These are phyloP conservation scores for Sinotaia quadrata DNA, from an alignment of 2,888 invertebrate genomes.

Conservation along the genomic window DNA sequence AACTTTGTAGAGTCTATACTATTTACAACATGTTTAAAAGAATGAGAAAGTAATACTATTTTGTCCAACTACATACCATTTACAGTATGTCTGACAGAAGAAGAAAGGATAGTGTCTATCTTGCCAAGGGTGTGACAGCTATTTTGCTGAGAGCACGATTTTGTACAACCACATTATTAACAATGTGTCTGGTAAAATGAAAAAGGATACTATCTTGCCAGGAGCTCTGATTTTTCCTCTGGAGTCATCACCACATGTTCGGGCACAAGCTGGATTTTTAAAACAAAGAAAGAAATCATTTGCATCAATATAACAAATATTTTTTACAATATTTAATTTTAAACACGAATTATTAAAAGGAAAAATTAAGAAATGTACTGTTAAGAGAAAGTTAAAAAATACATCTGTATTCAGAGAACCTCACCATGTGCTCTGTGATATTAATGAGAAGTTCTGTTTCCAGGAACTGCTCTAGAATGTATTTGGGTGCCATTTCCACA, in stretches of 20 bases:
- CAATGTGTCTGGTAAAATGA: no score
- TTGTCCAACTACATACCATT: no score
- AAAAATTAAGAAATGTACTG: no score
- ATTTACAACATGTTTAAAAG: no score
- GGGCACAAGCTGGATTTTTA: constrained; percentile 92
- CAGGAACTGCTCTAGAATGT: constrained; percentile 92
- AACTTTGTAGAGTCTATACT: no score
- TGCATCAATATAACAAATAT: neutral
- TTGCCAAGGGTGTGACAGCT: no score
- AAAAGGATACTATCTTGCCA: constrained; percentile 88
- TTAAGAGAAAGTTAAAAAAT: neutral
- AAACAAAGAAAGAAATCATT: no score
- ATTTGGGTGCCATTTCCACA: constrained; percentile 99
- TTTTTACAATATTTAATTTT: no score
- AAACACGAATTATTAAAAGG: no score
- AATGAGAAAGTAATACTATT: no score
- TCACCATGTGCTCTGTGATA: constrained; percentile 93
- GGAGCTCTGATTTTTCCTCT: constrained; percentile 96
- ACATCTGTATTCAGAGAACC: constrained; percentile 17
- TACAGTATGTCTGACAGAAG: no score
- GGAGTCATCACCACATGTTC: constrained; percentile 98
- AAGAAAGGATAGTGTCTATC: no score
- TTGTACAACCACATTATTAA: neutral
- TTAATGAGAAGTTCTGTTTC: constrained; percentile 93
- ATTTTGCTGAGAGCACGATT: neutral